Evolutionary conservation across 2,888 invertebrate species (phyloP).

Genomic region (Pseudeuparius sepicola): DNA sequence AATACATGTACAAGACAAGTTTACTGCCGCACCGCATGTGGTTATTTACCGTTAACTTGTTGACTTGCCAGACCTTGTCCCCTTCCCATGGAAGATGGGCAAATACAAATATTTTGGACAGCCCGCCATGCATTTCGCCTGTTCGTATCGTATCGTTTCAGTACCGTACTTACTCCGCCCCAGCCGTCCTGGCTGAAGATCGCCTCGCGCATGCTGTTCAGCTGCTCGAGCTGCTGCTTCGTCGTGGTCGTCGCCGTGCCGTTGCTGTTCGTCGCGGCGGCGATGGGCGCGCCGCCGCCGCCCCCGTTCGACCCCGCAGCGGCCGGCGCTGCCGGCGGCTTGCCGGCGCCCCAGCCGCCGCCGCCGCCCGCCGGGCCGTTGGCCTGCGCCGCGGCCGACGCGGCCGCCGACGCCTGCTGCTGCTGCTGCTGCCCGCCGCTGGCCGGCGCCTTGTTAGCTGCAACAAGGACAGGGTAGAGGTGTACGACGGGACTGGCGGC

Average conservation of each 20-base stretch:
- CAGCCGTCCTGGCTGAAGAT: slow-evolving; percentile 87
- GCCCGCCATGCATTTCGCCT: no score
- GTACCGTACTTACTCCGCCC: slow-evolving; percentile 66
- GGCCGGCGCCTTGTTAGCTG: slow-evolving; percentile 37
- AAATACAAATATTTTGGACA: no score
- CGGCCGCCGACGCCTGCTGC: slow-evolving; percentile 13
- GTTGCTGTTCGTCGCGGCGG: slow-evolving; percentile 26
- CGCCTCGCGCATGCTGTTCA: slow-evolving; percentile 84
- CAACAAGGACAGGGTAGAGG: slow-evolving; percentile 13
- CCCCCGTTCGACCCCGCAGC: slow-evolving; percentile 14
- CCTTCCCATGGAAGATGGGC: no score
- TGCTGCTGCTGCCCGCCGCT: slow-evolving; percentile 33
- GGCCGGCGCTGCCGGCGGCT: slow-evolving; percentile 16
- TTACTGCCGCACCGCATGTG: no score
- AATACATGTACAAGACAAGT: no score
- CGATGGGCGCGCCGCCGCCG: slow-evolving; percentile 24
- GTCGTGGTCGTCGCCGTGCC: slow-evolving; percentile 54
- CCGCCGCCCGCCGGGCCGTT: slow-evolving; percentile 18
- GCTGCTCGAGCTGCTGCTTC: slow-evolving; percentile 75
- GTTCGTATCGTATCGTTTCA: no score
- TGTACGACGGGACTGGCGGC: slow-evolving; percentile 31
- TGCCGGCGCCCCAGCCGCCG: slow-evolving; percentile 8
- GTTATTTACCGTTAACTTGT: no score
- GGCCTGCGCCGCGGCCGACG: slow-evolving; percentile 8
- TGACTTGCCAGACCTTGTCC: no score